A percentile compares a stretch with the other conserved stretches of the same genome.
These are phyloP conservation scores for Bombus difficillimus DNA, from an alignment of 1,140 invertebrate genomes.

Conservation along the genomic window DNA sequence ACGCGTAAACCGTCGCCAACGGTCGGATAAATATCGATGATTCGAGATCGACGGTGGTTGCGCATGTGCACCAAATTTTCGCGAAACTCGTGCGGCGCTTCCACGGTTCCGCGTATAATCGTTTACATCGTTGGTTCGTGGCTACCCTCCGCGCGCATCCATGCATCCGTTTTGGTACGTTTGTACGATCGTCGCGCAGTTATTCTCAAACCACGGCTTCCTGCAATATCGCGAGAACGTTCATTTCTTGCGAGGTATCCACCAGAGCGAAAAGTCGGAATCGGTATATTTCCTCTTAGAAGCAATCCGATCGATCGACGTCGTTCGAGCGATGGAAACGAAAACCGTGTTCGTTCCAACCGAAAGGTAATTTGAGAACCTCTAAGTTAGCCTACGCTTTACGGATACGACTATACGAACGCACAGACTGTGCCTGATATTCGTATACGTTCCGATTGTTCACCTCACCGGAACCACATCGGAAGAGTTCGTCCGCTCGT, in stretches of 20 bases:
- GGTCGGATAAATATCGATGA: too few relatives aligned
- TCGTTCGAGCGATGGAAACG: background rate
- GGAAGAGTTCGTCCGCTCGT: constrained; percentile 79
- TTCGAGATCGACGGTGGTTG: too few relatives aligned
- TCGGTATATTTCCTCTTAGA: background rate
- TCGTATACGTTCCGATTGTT: constrained; percentile 78
- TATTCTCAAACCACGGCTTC: background rate
- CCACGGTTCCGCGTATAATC: background rate
- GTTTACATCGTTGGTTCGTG: background rate
- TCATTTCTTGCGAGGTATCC: background rate
- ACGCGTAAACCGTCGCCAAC: too few relatives aligned
- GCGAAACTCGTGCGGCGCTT: background rate
- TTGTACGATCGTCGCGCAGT: background rate
- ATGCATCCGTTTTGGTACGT: background rate
- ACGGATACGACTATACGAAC: constrained; percentile 14
- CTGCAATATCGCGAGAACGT: background rate
- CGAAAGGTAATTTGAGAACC: constrained; percentile 7
- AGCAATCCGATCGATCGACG: background rate
- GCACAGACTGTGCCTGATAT: constrained; percentile 66
- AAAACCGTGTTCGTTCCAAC: background rate
- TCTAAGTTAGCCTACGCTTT: constrained; percentile 5
- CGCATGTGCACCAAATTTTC: background rate
- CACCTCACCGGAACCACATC: constrained; percentile 78
- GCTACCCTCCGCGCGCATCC: background rate
- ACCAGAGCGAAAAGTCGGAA: background rate